Evolutionary conservation across 2,888 invertebrate species (phyloP), one percentile per base, ranked within the genome.

Genomic region (Cheilosia soror): DNA sequence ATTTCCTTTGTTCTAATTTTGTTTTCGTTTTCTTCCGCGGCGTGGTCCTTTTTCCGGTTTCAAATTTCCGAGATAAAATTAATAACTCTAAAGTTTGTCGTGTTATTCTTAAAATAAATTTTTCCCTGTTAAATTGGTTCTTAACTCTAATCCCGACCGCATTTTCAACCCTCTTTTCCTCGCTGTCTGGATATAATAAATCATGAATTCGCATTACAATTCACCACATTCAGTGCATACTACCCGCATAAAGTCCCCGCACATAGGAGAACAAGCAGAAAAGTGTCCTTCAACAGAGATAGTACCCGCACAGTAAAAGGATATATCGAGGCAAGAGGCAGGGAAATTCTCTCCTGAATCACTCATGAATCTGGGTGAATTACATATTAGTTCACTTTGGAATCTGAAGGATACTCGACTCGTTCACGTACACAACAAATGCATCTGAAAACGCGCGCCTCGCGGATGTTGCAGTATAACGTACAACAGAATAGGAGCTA

Each of bases 121-220:
- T 20, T 11, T 29, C 13, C 2, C 11, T 53, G 42, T 20, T 5
- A 31, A 25, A 29, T 15, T 15, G 5, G 5, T n/a, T 42, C 6
- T 44, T 6, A 15, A 7, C 7, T 0, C 2, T 20, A 15, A 7
- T 20, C 7, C 1, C 15, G 15, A 6, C 15, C 5, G 2, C 44
- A 6, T 25, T 5, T 15, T 6, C 2, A 4, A n/a, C 13, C 27
- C 3, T 40, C 40, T 25, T 5, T 1, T 11, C 29, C 4, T 4
- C 42, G 4, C n/a, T 2, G 20, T 5, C 15, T 31, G 6, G 31
- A 20, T 11, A n/a, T 25, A 9, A 7, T 58, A 60, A 62, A 72
- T 42, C 51, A 72, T 40, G 72, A 49, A 29, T 69, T 57, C 37
- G 27, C 49, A 57, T 57, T 57, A 25, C 33, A 69, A 69, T 57